Evolutionary conservation across 30 jellyfish, hydroid and myxozoan genomes (phyloP).

Genomic region (Aurelia coerulea): DNA sequence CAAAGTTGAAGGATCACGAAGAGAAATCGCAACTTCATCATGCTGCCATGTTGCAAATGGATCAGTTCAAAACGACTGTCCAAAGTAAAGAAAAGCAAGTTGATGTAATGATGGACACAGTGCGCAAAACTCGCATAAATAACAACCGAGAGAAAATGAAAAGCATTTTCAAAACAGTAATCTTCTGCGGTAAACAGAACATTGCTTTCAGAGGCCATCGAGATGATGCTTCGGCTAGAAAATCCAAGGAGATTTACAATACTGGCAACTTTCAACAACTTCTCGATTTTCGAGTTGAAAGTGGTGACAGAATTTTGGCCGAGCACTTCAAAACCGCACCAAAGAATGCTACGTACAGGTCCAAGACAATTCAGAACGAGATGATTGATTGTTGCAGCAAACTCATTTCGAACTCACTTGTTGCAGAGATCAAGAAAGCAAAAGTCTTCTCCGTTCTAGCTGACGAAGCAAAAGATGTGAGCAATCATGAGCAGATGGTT

Average conservation of each 20-base stretch:
- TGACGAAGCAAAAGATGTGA: slow-evolving; percentile 58
- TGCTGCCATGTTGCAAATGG: background rate
- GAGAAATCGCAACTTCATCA: background rate
- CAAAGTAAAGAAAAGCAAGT: background rate
- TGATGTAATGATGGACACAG: background rate
- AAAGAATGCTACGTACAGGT: slow-evolving; percentile 66
- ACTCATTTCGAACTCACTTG: slow-evolving; percentile 1
- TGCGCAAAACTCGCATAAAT: background rate
- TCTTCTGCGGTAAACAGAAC: background rate
- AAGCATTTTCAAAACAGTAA: slow-evolving; percentile 1
- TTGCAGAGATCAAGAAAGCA: slow-evolving; percentile 30
- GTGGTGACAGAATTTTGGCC: slow-evolving; percentile 16
- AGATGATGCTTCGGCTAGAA: slow-evolving; percentile 7
- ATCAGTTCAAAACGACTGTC: background rate
- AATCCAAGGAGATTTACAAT: background rate
- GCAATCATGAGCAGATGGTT: slow-evolving; percentile 64
- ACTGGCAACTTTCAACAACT: background rate
- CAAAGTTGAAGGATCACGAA: background rate
- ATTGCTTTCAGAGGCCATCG: background rate
- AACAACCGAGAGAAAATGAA: slow-evolving; percentile 13
- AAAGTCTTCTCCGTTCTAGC: slow-evolving; percentile 47
- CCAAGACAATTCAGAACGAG: slow-evolving; percentile 64
- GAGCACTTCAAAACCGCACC: slow-evolving; percentile 40
- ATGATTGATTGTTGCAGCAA: slow-evolving; percentile 45
- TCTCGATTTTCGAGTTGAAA: slow-evolving; percentile 13